Evolutionary conservation across 53 echinoderm and acorn worm genomes (phyloP).

Genomic region (Stichopus horrens): DNA sequence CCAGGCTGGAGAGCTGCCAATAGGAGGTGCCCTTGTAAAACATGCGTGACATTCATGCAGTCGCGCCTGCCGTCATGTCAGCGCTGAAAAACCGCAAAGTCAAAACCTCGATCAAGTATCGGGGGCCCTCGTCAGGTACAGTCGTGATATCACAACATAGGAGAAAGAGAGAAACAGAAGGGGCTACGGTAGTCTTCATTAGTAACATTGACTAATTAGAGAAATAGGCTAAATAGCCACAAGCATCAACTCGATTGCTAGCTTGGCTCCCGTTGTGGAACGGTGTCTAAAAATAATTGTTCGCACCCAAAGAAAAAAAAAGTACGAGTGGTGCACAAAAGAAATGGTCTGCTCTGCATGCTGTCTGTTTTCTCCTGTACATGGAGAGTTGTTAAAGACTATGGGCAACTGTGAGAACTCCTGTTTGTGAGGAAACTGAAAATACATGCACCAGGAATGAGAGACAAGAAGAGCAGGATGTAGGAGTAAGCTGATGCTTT

Average conservation of each 20-base stretch:
- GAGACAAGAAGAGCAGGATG: too few relatives aligned
- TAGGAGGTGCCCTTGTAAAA: conserved; percentile 40
- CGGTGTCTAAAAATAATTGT: conserved; percentile 48
- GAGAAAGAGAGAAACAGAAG: neutral
- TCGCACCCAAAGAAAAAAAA: conserved; percentile 22
- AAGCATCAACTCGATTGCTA: conserved; percentile 28
- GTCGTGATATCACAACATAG: neutral
- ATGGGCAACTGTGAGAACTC: too few relatives aligned
- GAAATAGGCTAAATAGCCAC: conserved; percentile 49
- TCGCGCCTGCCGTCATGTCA: conserved; percentile 25
- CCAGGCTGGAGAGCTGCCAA: conserved; percentile 33
- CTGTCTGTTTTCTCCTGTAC: too few relatives aligned
- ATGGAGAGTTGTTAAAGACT: too few relatives aligned
- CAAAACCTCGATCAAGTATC: conserved; percentile 13
- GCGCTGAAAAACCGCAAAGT: conserved; percentile 13
- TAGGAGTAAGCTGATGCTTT: too few relatives aligned
- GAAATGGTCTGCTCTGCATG: neutral
- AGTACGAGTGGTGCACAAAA: neutral
- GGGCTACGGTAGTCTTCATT: conserved; percentile 29
- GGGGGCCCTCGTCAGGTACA: conserved; percentile 18
- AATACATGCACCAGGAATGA: too few relatives aligned
- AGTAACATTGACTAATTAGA: conserved; percentile 48
- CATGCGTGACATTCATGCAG: conserved; percentile 46
- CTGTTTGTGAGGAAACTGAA: too few relatives aligned
- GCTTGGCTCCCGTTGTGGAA: neutral